Evolutionary conservation across 2,888 invertebrate species (phyloP).

Genomic region (Coronaproctus castanopsis): DNA sequence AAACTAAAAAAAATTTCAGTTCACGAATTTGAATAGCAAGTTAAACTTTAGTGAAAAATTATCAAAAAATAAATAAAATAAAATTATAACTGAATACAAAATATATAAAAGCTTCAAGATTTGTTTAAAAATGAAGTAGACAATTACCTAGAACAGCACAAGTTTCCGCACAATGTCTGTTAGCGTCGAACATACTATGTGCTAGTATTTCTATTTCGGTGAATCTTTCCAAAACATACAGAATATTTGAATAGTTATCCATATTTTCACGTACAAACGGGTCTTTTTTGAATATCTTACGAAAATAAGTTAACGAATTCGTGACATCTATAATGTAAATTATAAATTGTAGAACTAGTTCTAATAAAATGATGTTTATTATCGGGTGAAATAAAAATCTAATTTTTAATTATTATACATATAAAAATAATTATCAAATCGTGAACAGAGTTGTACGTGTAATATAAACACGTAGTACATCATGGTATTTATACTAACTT

Average conservation of each 20-base stretch:
- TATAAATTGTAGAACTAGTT: constrained; percentile 6
- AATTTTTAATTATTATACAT: too few species aligned
- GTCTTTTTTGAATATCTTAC: constrained; percentile 38
- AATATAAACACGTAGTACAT: too few species aligned
- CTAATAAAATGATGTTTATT: constrained; percentile 2
- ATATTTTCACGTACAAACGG: constrained; percentile 87
- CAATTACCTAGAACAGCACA: constrained; percentile 80
- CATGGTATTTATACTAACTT: too few species aligned
- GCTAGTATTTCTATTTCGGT: constrained; percentile 83
- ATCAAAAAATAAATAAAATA: too few species aligned
- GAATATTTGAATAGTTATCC: constrained; percentile 86
- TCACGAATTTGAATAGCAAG: too few species aligned
- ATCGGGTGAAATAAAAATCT: too few species aligned
- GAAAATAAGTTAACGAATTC: constrained; percentile 10
- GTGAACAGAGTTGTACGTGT: too few species aligned
- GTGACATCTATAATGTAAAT: constrained; percentile 10
- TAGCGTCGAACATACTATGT: constrained; percentile 77
- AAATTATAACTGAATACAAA: too few species aligned
- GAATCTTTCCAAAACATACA: constrained; percentile 82
- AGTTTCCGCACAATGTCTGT: constrained; percentile 91
- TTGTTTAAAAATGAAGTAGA: background rate
- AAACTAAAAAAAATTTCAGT: too few species aligned
- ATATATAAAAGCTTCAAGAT: too few species aligned
- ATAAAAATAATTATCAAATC: too few species aligned
- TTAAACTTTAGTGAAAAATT: too few species aligned